phyloP scores from a whole-genome alignment of 2,888 invertebrate species.

The Anticlea derivata region DNA sequence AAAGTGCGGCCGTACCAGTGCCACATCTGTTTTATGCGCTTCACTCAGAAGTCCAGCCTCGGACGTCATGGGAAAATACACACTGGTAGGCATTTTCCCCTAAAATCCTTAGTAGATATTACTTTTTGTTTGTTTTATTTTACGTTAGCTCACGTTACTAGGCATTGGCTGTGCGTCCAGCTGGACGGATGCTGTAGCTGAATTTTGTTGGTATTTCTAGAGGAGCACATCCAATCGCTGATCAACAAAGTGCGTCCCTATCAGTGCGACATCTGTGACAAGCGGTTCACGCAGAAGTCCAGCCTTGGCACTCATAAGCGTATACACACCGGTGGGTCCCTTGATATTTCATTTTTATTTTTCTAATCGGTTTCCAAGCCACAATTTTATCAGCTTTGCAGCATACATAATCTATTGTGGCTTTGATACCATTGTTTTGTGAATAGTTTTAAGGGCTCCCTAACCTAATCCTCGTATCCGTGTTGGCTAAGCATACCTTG shows the following conservation, averaged over 20 bases:
- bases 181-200: slow-evolving; percentile 76
- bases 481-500: slow-evolving; percentile 17
- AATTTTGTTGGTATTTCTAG: slow-evolving; percentile 83
- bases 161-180: slow-evolving; percentile 67
- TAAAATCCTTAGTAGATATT: slow-evolving; percentile 79
- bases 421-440: slow-evolving; percentile 79
- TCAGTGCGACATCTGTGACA: slow-evolving; percentile 90
- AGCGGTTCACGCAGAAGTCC: slow-evolving; percentile 92
- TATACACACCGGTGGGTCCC: slow-evolving; percentile 88
- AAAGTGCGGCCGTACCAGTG: slow-evolving; percentile 88
- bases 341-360: slow-evolving; percentile 74
- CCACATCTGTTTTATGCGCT: slow-evolving; percentile 88
- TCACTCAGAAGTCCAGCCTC: slow-evolving; percentile 89
- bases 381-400: slow-evolving; percentile 55
- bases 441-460: slow-evolving; percentile 84
- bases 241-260: slow-evolving; percentile 85
- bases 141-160: slow-evolving; percentile 73
- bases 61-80: slow-evolving; percentile 89
- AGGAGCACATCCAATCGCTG: slow-evolving; percentile 85
- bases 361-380: slow-evolving; percentile 76
- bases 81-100: slow-evolving; percentile 85
- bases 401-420: slow-evolving; percentile 63
- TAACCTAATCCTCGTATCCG: slow-evolving; percentile 43
- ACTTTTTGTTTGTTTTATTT: slow-evolving; percentile 63
- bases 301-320: slow-evolving; percentile 92